A percentile compares a stretch with the other conserved stretches of the same genome.
Evolutionary conservation across 2,797 vertebrate genomes (phyloP).

Genomic region (Macrochelys suwanniensis): DNA sequence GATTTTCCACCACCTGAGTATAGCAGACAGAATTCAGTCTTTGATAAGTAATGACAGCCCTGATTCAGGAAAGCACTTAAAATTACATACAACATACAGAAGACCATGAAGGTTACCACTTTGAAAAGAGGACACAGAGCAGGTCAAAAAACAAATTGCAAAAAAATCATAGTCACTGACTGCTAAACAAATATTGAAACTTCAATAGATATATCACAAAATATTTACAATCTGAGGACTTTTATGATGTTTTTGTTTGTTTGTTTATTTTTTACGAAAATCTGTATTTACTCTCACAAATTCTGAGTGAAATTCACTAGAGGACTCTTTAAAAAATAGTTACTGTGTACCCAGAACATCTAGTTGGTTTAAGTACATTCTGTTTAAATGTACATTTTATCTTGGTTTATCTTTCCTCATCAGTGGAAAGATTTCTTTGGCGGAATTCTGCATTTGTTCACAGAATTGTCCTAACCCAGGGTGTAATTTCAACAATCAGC

Average conservation of each 20-base stretch:
- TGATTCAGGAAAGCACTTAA: neutral
- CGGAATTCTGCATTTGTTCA: neutral
- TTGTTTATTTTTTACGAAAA: neutral
- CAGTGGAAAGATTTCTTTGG: neutral
- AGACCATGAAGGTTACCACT: neutral
- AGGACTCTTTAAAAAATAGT: neutral
- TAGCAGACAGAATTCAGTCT: neutral
- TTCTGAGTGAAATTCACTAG: neutral
- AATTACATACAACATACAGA: neutral
- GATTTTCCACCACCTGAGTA: neutral
- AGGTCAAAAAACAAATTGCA: neutral
- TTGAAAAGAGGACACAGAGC: neutral
- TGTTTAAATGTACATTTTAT: neutral
- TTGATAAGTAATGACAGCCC: neutral
- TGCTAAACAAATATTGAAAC: neutral
- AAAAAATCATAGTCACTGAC: neutral
- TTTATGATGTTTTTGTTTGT: neutral
- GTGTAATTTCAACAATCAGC: neutral
- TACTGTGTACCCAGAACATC: neutral
- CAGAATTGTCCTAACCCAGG: neutral
- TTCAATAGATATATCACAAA: neutral
- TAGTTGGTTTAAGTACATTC: slow-evolving; percentile 2
- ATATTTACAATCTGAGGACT: neutral
- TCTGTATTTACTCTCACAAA: neutral
- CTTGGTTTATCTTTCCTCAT: neutral